Conservation (phyloP, 2,797 vertebrate species). For the Eptatretus atami region DNA sequence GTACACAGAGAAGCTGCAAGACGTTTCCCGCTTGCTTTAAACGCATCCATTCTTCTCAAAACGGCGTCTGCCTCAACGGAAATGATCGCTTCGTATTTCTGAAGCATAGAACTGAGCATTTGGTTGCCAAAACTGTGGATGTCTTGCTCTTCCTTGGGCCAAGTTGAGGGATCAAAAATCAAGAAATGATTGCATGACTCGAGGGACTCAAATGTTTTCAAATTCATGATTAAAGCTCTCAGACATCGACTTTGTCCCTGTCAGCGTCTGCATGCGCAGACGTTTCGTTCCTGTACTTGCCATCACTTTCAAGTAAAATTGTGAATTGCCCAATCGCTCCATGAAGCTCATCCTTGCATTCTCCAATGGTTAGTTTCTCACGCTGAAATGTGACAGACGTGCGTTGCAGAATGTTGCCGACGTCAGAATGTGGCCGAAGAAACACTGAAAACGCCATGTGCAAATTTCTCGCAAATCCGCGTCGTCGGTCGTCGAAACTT, state of each 20-base stretch:
- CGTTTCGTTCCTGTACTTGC: background rate
- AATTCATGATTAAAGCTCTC: background rate
- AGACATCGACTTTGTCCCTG: background rate
- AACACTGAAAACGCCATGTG: background rate
- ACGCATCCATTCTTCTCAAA: slow-evolving; percentile 6
- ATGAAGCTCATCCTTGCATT: background rate
- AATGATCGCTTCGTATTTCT: slow-evolving; percentile 6
- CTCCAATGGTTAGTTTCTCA: background rate
- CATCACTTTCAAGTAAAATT: background rate
- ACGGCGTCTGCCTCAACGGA: slow-evolving; percentile 3
- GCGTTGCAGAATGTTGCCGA: background rate
- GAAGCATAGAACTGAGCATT: slow-evolving; percentile 5
- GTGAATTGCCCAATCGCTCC: background rate
- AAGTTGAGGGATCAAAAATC: background rate
- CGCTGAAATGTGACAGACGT: background rate
- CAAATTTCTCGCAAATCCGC: background rate
- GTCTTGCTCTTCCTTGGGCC: slow-evolving; percentile 1
- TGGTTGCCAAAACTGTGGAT: slow-evolving; percentile 7
- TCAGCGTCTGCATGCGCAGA: background rate
- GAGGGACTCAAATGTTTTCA: background rate
- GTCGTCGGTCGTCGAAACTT: background rate
- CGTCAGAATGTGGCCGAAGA: background rate
- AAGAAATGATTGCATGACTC: background rate
- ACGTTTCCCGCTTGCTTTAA: slow-evolving; percentile 6
- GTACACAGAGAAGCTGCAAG: slow-evolving; percentile 6